Conservation (phyloP, 1,140 invertebrate species). For the Drosophila asahinai region DNA sequence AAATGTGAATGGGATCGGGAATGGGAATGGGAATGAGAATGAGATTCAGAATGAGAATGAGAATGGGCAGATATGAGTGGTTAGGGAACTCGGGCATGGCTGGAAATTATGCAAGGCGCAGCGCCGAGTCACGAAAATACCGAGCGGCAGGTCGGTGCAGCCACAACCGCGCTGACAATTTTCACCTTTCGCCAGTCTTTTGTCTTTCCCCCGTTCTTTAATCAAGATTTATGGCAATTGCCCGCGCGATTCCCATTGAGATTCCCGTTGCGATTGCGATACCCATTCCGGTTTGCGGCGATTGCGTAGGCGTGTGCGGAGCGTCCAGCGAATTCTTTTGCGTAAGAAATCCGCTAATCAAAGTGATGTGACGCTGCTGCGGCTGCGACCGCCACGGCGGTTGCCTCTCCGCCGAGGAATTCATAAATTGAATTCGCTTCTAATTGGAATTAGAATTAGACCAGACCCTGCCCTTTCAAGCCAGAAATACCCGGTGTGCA, state of each 20-base stretch:
- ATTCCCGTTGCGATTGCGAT: slow-evolving; percentile 30
- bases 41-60: slow-evolving; percentile 16
- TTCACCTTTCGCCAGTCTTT: slow-evolving; percentile 62
- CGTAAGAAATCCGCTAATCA: slow-evolving; percentile 58
- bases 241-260: slow-evolving; percentile 44
- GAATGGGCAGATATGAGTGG: slow-evolving; percentile 42
- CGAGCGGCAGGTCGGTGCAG: slow-evolving; percentile 38
- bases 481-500: slow-evolving; percentile 33
- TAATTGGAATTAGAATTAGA: slow-evolving; percentile 61
- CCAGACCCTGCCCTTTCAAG: slow-evolving; percentile 6
- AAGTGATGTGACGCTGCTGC: slow-evolving; percentile 40
- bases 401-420: slow-evolving; percentile 4
- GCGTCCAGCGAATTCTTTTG: slow-evolving; percentile 51
- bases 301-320: slow-evolving; percentile 42
- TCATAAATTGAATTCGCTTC: slow-evolving; percentile 69
- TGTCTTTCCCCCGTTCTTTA: slow-evolving; percentile 73
- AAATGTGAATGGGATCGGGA: slow-evolving; percentile 31
- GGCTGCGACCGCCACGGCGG: not conserved
- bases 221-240: slow-evolving; percentile 82
- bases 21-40: slow-evolving; percentile 3
- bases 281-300: slow-evolving; percentile 7
- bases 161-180: slow-evolving; percentile 60
- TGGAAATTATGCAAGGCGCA: slow-evolving; percentile 72
- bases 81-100: slow-evolving; percentile 26
- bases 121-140: slow-evolving; percentile 46